Percentiles rank a stretch among this genome's conserved stretches.
Conservation (phyloP, 2,113 vertebrate genomes). For the Ceyx margarethae region DNA sequence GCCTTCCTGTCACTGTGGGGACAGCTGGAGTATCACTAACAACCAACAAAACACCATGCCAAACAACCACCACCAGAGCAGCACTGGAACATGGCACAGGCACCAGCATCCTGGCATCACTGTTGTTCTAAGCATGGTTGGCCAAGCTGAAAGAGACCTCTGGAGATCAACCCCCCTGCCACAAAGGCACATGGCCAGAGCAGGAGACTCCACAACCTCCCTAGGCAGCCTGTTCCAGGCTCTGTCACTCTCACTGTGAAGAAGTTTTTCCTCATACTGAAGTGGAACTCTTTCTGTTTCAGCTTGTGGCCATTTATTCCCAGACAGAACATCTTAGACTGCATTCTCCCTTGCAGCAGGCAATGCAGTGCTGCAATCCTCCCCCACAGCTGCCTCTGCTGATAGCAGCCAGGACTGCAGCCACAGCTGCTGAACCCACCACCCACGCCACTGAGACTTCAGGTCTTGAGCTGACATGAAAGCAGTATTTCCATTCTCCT, state of each 20-base stretch:
- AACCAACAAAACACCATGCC: not conserved
- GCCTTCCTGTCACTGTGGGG: not conserved
- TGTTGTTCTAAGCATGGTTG: not conserved
- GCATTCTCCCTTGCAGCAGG: not conserved
- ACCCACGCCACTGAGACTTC: fast-evolving
- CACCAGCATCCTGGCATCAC: not conserved
- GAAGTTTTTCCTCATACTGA: too few species aligned
- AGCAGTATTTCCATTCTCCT: not conserved
- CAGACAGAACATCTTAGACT: not conserved
- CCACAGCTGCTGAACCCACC: not conserved
- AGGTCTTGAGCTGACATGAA: not conserved
- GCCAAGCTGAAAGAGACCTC: not conserved
- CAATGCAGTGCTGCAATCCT: not conserved
- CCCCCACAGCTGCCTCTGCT: not conserved
- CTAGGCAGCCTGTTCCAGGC: too few species aligned
- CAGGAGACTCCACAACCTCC: too few species aligned
- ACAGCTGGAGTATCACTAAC: slow-evolving; percentile 4
- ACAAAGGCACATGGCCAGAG: too few species aligned
- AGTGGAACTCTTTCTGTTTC: too few species aligned
- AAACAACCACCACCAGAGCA: not conserved
- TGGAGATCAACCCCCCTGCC: too few species aligned
- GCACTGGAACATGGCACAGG: not conserved
- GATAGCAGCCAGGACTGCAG: not conserved
- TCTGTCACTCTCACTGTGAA: too few species aligned
- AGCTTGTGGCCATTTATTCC: too few species aligned